phyloP scores from a whole-genome alignment of 2,797 vertebrate species.

The Pseudomugil gertrudae region DNA sequence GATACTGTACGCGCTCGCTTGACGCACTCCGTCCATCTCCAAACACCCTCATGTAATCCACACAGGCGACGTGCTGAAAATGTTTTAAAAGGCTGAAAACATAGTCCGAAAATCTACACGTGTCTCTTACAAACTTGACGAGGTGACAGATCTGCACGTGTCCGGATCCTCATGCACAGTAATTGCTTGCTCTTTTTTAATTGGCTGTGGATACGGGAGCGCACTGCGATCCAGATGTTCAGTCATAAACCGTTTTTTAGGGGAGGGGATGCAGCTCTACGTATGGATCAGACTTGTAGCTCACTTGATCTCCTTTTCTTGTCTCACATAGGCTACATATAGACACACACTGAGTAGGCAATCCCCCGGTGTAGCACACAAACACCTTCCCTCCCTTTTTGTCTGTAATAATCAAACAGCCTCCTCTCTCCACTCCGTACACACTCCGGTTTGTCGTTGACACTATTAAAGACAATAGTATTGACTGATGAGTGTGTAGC shows the following conservation, averaged over 20 bases:
- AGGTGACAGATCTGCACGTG: constrained; percentile 5
- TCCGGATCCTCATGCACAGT: constrained; percentile 11
- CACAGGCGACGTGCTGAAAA: constrained; percentile 7
- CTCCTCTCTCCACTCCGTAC: constrained; percentile 16
- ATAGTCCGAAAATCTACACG: neutral
- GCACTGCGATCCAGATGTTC: constrained; percentile 56
- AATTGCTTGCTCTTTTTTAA: constrained; percentile 27
- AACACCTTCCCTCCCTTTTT: constrained; percentile 10
- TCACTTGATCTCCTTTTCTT: constrained; percentile 13
- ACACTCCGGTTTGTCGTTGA: constrained; percentile 22
- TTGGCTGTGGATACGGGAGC: constrained; percentile 27
- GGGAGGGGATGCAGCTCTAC: constrained; percentile 25
- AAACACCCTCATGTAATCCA: constrained; percentile 43
- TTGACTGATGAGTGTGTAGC: constrained; percentile 53
- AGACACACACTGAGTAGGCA: constrained; percentile 29
- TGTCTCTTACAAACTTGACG: neutral
- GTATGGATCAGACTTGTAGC: constrained; percentile 33
- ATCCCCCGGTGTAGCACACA: constrained; percentile 21
- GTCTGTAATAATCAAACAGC: constrained; percentile 13
- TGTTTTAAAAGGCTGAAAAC: neutral
- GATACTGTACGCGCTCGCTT: constrained; percentile 62
- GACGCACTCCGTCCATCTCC: constrained; percentile 58
- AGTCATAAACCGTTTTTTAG: constrained; percentile 23
- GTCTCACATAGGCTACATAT: constrained; percentile 19
- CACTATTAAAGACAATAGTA: constrained; percentile 35